Conservation (phyloP, 2,797 vertebrate genomes). For the Gymnoscopelus microlampas region DNA sequence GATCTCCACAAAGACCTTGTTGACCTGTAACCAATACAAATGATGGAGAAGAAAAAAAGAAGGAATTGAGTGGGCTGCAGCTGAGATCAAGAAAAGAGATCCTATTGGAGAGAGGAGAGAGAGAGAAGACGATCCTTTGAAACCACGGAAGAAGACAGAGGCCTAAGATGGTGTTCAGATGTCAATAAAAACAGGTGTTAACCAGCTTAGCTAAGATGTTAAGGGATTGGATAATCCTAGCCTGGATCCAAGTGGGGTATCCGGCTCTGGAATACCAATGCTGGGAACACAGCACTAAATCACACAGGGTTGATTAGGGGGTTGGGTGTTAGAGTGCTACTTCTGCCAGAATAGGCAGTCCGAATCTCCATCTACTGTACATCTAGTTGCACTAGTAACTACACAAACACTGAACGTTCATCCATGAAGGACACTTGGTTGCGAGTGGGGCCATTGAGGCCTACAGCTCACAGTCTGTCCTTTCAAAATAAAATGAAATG, state of each 20-base stretch:
- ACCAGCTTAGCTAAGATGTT: constrained; percentile 82
- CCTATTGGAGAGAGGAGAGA: constrained; percentile 36
- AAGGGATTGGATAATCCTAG: constrained; percentile 80
- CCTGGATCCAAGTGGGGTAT: constrained; percentile 70
- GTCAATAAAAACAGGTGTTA: constrained; percentile 87
- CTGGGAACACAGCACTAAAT: constrained; percentile 62
- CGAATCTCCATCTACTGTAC: constrained; percentile 41
- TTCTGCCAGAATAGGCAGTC: constrained; percentile 31
- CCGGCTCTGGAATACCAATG: constrained; percentile 79
- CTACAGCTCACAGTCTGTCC: not conserved
- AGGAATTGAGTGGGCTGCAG: constrained; percentile 40
- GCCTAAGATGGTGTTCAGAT: constrained; percentile 67
- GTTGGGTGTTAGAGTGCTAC: constrained; percentile 42
- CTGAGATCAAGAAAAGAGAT: constrained; percentile 38
- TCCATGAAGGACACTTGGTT: not conserved
- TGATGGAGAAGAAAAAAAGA: constrained; percentile 43
- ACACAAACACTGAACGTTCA: constrained; percentile 25
- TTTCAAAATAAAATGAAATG: constrained; percentile 1
- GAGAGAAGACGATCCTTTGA: constrained; percentile 62
- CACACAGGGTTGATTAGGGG: constrained; percentile 62
- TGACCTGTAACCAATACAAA: constrained; percentile 33
- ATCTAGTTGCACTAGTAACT: constrained; percentile 16
- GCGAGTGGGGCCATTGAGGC: constrained; percentile 2
- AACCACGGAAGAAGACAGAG: constrained; percentile 51
- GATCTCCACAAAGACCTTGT: constrained; percentile 24